phyloP scores from a whole-genome alignment of 2,888 invertebrate species.

The Craniophora ligustri region DNA sequence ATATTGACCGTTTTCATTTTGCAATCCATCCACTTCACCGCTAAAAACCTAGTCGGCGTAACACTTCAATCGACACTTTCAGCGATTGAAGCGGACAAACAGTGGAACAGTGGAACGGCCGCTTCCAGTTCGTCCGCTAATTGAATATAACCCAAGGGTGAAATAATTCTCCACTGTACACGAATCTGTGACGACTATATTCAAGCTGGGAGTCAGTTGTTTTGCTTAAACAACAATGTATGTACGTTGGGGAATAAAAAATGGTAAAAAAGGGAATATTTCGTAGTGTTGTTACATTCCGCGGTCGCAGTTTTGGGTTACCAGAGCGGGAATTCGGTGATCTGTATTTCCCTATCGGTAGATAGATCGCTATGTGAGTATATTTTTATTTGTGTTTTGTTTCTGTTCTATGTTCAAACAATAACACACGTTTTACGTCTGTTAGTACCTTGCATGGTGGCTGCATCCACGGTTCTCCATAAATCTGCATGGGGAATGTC shows the following conservation, averaged over 20 bases:
- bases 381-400: background rate
- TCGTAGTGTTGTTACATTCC: slow-evolving; percentile 28
- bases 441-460: slow-evolving; percentile 96
- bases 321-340: slow-evolving; percentile 16
- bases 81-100: slow-evolving; percentile 53
- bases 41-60: slow-evolving; percentile 29
- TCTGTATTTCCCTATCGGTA: slow-evolving; percentile 12
- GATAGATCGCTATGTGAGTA: background rate
- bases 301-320: slow-evolving; percentile 20
- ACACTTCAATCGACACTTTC: slow-evolving; percentile 49
- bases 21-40: slow-evolving; percentile 29
- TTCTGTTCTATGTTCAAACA: too few relatives aligned
- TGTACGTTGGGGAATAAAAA: slow-evolving; percentile 60
- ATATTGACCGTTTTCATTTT: too few relatives aligned
- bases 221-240: slow-evolving; percentile 74
- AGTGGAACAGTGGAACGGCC: slow-evolving; percentile 31
- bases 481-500: slow-evolving; percentile 98
- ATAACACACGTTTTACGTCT: too few relatives aligned
- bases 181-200: slow-evolving; percentile 62
- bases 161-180: slow-evolving; percentile 64
- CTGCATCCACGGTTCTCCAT: slow-evolving; percentile 99
- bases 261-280: slow-evolving; percentile 49
- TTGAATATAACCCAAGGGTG: slow-evolving; percentile 71
- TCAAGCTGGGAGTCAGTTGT: slow-evolving; percentile 69
- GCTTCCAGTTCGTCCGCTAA: slow-evolving; percentile 59